Percentiles rank a stretch among this genome's conserved stretches.
These are phyloP conservation scores for Allolobophora icterica DNA, from an alignment of 2,888 invertebrate species.

Conservation along the genomic window DNA sequence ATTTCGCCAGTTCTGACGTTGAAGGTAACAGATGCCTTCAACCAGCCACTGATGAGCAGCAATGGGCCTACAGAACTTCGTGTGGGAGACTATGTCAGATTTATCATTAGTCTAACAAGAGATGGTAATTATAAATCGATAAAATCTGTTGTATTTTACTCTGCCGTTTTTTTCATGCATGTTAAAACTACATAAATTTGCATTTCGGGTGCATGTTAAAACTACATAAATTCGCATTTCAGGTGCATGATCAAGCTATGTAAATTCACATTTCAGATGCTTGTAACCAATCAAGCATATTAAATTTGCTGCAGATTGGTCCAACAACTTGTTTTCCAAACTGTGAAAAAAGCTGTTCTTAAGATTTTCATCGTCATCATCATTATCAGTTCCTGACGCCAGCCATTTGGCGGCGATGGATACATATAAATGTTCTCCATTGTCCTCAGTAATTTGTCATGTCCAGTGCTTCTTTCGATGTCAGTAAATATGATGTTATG, in stretches of 20 bases:
- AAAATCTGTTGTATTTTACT: background rate
- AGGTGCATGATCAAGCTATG: background rate
- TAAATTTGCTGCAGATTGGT: background rate
- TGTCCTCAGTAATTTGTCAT: too few species aligned
- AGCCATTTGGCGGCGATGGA: too few species aligned
- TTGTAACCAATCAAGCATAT: background rate
- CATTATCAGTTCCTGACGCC: too few species aligned
- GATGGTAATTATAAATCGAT: conserved; percentile 22
- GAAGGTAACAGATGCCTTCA: background rate
- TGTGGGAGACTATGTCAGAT: conserved; percentile 4
- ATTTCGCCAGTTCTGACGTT: background rate
- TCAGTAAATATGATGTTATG: too few species aligned
- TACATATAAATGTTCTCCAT: too few species aligned
- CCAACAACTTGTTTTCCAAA: background rate
- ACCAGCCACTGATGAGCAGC: background rate
- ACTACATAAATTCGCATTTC: background rate
- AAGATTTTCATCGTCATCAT: background rate
- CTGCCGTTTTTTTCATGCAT: background rate
- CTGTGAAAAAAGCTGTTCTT: background rate
- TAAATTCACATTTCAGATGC: background rate
- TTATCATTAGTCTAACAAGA: conserved; percentile 14
- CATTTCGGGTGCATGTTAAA: background rate
- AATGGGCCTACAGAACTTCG: background rate
- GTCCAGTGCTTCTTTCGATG: too few species aligned
- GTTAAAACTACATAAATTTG: background rate